Conservation (phyloP, 2,113 vertebrate genomes). For the Aphyosemion australe region DNA sequence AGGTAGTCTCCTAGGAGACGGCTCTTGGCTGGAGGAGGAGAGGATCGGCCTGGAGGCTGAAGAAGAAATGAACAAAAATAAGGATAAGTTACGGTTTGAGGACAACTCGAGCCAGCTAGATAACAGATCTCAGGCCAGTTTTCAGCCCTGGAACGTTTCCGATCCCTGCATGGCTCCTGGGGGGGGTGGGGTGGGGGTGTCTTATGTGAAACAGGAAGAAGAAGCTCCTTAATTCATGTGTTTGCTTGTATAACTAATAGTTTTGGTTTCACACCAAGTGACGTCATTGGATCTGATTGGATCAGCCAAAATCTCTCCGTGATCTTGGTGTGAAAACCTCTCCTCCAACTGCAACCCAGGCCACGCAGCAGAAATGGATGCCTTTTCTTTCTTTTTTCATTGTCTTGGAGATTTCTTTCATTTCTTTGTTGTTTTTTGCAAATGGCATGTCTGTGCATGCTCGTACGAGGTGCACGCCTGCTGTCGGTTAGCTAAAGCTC, state of each 20-base stretch:
- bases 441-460: conserved; percentile 77
- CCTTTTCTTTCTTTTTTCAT: conserved; percentile 37
- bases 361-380: conserved; percentile 59
- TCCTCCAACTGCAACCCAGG: conserved; percentile 52
- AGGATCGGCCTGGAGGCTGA: conserved; percentile 61
- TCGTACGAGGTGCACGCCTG: conserved; percentile 68
- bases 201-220: conserved; percentile 51
- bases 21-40: conserved; percentile 66
- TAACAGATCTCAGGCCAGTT: conserved; percentile 44
- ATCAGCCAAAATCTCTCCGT: conserved; percentile 51
- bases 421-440: conserved; percentile 63
- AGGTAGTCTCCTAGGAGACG: conserved; percentile 64
- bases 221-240: conserved; percentile 56
- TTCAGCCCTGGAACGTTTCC: conserved; percentile 40
- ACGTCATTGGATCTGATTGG: conserved; percentile 45
- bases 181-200: conserved; percentile 50
- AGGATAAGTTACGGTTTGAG: conserved; percentile 49
- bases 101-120: conserved; percentile 55
- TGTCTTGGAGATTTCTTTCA: conserved; percentile 58
- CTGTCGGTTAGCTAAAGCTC: conserved; percentile 49
- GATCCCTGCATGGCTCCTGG: conserved; percentile 64
- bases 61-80: conserved; percentile 40
- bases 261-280: conserved; percentile 71
- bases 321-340: conserved; percentile 76
- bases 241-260: conserved; percentile 70